Conservation (phyloP, 2,888 invertebrate genomes). For the Nudaria mundana region DNA sequence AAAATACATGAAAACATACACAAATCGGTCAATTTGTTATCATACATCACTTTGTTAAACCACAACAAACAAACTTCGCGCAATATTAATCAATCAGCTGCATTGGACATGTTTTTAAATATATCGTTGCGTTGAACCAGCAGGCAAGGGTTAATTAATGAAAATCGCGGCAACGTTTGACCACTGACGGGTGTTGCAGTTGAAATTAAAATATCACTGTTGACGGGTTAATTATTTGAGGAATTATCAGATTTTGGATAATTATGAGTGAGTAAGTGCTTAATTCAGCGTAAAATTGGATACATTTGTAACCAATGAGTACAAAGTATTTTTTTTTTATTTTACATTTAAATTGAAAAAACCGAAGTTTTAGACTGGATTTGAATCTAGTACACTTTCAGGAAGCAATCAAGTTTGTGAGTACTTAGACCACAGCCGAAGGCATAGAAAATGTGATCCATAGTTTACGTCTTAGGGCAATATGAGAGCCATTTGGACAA, state of each 20-base stretch:
- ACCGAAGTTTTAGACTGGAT: no score
- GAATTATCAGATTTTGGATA: no score
- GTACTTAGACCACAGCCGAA: no score
- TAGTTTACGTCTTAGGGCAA: no score
- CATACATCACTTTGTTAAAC: conserved; percentile 24
- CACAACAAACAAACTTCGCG: conserved; percentile 25
- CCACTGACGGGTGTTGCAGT: conserved; percentile 23
- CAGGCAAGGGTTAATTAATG: conserved; percentile 42
- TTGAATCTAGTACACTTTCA: no score
- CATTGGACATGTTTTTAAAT: conserved; percentile 44
- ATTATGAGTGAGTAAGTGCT: conserved; percentile 25
- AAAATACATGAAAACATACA: conserved; percentile 18
- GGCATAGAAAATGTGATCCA: no score
- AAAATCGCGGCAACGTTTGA: conserved; percentile 36
- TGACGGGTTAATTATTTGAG: conserved; percentile 48
- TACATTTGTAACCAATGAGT: no score
- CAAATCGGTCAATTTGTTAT: conserved; percentile 10
- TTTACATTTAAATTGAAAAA: no score
- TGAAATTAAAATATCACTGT: conserved; percentile 45
- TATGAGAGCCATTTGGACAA: no score
- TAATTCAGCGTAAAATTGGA: no score
- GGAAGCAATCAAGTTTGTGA: no score
- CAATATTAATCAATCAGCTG: conserved; percentile 47
- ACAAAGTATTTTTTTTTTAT: no score
- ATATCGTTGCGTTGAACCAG: conserved; percentile 29